Conservation (phyloP, 2,888 invertebrate species). For the Molanna angustata region DNA sequence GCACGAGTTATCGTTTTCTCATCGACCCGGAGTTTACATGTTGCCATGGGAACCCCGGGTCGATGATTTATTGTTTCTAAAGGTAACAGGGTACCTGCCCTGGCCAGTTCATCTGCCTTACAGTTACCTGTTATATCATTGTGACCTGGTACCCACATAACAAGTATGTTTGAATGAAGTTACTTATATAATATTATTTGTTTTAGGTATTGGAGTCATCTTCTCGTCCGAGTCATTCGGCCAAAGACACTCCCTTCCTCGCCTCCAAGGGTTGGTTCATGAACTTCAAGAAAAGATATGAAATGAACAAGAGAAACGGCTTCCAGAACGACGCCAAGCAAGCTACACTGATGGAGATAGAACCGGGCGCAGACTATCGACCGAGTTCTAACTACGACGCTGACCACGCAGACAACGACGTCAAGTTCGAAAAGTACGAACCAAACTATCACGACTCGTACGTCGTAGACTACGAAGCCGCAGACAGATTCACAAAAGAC, state of each 20-base stretch:
- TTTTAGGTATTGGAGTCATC: too few relatives aligned
- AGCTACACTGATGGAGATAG: not conserved
- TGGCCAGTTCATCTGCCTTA: too few relatives aligned
- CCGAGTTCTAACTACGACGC: not conserved
- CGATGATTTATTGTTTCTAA: too few relatives aligned
- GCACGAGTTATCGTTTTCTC: too few relatives aligned
- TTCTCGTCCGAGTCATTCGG: not conserved
- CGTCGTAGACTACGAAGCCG: conserved; percentile 18
- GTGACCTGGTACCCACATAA: too few relatives aligned
- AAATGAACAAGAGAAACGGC: conserved; percentile 3
- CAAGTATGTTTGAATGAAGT: too few relatives aligned
- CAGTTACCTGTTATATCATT: too few relatives aligned
- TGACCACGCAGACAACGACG: not conserved
- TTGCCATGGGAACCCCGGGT: too few relatives aligned
- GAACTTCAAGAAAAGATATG: conserved; percentile 16
- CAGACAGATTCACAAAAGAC: conserved; percentile 18
- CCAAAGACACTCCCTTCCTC: conserved; percentile 12
- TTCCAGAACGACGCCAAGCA: not conserved
- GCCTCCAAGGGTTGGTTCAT: conserved; percentile 19
- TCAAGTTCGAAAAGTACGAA: not conserved
- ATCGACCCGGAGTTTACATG: too few relatives aligned
- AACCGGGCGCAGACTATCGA: not conserved
- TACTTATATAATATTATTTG: too few relatives aligned
- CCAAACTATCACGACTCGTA: not conserved
- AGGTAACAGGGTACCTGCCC: too few relatives aligned